Conservation (phyloP, 2,888 invertebrate species). For the Brachynemurus nebulosus region DNA sequence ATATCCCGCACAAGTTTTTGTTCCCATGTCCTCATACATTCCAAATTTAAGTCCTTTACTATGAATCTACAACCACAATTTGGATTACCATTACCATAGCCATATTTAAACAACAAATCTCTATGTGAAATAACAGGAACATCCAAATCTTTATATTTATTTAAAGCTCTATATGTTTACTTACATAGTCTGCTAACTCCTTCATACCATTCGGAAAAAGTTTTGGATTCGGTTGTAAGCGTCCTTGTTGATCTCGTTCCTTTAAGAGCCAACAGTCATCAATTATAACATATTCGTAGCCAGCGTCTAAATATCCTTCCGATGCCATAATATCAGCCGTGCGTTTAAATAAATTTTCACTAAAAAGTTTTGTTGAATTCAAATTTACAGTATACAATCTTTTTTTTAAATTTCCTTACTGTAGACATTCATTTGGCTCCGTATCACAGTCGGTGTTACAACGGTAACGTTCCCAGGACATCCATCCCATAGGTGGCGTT, state of each 20-base stretch:
- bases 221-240: constrained; percentile 46
- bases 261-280: constrained; percentile 67
- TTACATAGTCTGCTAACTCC: constrained; percentile 55
- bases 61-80: constrained; percentile 42
- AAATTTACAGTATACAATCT: too few species aligned
- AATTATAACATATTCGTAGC: constrained; percentile 59
- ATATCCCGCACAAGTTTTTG: constrained; percentile 61
- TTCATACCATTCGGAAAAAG: constrained; percentile 64
- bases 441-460: constrained; percentile 48
- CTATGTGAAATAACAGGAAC: neutral
- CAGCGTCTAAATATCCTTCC: constrained; percentile 54
- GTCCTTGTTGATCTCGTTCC: constrained; percentile 41
- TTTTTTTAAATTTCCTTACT: too few species aligned
- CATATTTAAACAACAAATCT: neutral
- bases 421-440: constrained; percentile 50
- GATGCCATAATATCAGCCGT: constrained; percentile 46
- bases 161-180: too few species aligned
- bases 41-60: constrained; percentile 61
- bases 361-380: too few species aligned
- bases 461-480: constrained; percentile 52
- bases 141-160: neutral
- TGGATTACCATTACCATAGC: neutral
- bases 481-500: constrained; percentile 63
- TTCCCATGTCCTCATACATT: constrained; percentile 70
- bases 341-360: constrained; percentile 46